phyloP scores from a whole-genome alignment of 1,140 invertebrate genomes.

The Trichoplusia ni region DNA sequence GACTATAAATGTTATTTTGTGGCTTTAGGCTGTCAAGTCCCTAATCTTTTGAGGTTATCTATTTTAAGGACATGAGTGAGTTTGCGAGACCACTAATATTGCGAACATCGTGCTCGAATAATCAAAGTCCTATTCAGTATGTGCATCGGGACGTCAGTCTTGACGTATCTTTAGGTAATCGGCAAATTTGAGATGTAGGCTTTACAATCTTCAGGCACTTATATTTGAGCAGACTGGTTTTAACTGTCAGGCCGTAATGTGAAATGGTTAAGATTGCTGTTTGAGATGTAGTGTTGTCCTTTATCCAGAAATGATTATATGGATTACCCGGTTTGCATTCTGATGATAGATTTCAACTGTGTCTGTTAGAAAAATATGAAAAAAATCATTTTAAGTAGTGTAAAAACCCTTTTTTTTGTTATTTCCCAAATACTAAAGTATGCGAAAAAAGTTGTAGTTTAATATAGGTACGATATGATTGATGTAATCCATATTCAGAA shows the following conservation, averaged over 20 bases:
- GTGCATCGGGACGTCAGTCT: not conserved
- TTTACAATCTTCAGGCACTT: slow-evolving; percentile 12
- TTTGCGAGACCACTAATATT: not conserved
- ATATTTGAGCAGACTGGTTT: not conserved
- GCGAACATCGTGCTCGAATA: slow-evolving; percentile 4
- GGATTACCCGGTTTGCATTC: no score
- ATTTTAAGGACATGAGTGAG: slow-evolving; percentile 1
- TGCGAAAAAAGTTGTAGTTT: no score
- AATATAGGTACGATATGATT: no score
- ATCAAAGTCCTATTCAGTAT: slow-evolving; percentile 20
- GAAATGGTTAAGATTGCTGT: no score
- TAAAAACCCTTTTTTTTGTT: no score
- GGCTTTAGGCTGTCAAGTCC: not conserved
- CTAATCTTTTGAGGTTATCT: slow-evolving; percentile 19
- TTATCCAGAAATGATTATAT: no score
- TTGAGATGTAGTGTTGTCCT: no score
- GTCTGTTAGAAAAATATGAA: no score
- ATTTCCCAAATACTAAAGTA: no score
- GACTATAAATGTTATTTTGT: not conserved
- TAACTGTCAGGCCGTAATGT: not conserved
- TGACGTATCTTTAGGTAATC: slow-evolving; percentile 4
- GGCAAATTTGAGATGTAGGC: not conserved
- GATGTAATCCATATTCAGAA: no score
- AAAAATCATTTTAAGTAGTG: no score
- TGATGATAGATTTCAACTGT: no score